Evolutionary conservation across 1,140 invertebrate species (phyloP).

Genomic region (Brachionus manjavacas): DNA sequence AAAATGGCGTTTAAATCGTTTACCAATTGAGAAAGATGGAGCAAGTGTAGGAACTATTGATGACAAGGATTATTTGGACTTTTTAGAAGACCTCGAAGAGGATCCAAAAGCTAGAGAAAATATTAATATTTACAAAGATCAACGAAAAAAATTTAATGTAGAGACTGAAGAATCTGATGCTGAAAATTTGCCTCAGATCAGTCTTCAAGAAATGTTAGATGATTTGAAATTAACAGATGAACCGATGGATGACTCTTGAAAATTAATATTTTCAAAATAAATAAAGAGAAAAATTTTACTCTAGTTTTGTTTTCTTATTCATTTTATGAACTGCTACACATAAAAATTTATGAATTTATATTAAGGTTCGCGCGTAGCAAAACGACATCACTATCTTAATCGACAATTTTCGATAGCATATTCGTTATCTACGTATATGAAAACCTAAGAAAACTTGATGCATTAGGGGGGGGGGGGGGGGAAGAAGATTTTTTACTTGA

Average conservation of each 20-base stretch:
- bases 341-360: too few species aligned
- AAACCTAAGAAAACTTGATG: too few species aligned
- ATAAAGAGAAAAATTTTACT: not conserved
- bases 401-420: too few species aligned
- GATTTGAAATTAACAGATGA: slow-evolving; percentile 66
- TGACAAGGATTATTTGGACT: slow-evolving; percentile 81
- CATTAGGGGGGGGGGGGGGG: too few species aligned
- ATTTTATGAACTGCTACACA: too few species aligned
- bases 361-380: too few species aligned
- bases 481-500: too few species aligned
- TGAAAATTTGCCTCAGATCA: slow-evolving; percentile 72
- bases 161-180: slow-evolving; percentile 59
- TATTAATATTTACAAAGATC: slow-evolving; percentile 69
- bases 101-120: slow-evolving; percentile 79
- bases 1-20: slow-evolving; percentile 85
- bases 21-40: slow-evolving; percentile 62
- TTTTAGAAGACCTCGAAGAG: slow-evolving; percentile 94
- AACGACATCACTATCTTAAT: too few species aligned
- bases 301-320: not conserved
- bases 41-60: slow-evolving; percentile 64
- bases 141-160: not conserved
- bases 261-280: not conserved
- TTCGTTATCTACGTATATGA: too few species aligned
- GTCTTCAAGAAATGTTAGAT: slow-evolving; percentile 94
- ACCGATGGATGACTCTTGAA: slow-evolving; percentile 43